A percentile compares a stretch with the other conserved stretches of the same genome.
Evolutionary conservation across 1,140 invertebrate genomes (phyloP).

Genomic region (Penaeus indicus): DNA sequence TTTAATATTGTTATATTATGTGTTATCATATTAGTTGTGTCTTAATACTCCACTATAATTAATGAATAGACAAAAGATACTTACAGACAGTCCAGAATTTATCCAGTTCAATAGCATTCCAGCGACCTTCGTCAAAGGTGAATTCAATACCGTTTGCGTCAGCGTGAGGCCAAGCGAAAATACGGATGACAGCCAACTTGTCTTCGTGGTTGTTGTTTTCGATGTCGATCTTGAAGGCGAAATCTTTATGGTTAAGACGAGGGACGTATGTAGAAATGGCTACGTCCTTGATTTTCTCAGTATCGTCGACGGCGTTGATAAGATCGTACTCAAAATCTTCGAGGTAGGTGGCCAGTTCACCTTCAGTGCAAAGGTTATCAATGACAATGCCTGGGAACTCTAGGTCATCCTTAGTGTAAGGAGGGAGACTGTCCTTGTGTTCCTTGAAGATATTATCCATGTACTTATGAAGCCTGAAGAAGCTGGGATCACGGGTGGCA

Average conservation of each 20-base stretch:
- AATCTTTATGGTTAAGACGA: constrained; percentile 43
- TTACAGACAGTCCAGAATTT: constrained; percentile 42
- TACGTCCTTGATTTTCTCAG: constrained; percentile 13
- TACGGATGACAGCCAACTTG: constrained; percentile 31
- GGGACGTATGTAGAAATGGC: constrained; percentile 17
- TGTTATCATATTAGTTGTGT: too few relatives aligned
- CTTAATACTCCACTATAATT: too few relatives aligned
- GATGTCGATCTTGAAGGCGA: constrained; percentile 29
- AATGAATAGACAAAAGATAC: constrained; percentile 12
- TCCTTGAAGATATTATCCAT: constrained; percentile 50
- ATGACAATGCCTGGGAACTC: constrained; percentile 34
- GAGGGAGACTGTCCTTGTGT: constrained; percentile 45
- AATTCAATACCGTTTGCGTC: constrained; percentile 35
- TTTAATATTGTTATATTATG: too few relatives aligned
- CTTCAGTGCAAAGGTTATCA: constrained; percentile 12
- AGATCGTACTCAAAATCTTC: constrained; percentile 48
- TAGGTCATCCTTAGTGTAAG: constrained; percentile 35
- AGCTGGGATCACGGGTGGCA: constrained; percentile 33
- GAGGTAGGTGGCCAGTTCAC: constrained; percentile 34
- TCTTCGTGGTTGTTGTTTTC: constrained; percentile 2
- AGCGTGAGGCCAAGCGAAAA: constrained; percentile 40
- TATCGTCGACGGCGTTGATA: constrained; percentile 43
- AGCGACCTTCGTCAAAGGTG: constrained; percentile 42
- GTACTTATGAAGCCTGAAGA: constrained; percentile 46
- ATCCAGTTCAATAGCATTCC: constrained; percentile 27